Conservation (phyloP, 2,797 vertebrate genomes). For the Lepus oiostolus region DNA sequence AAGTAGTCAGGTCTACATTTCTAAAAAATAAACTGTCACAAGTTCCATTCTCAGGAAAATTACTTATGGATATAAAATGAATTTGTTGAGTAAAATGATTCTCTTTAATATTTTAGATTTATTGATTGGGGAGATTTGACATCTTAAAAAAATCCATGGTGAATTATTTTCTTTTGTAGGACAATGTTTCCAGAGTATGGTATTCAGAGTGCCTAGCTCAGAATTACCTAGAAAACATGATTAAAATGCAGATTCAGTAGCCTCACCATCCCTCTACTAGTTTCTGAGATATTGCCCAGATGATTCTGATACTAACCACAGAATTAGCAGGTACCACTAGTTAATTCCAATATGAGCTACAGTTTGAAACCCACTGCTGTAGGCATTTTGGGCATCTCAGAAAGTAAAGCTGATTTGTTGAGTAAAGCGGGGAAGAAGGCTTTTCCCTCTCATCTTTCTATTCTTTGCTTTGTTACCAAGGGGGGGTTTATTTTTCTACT, state of each 20-base stretch:
- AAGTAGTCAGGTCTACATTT: background rate
- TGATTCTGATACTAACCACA: background rate
- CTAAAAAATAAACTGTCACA: constrained; percentile 18
- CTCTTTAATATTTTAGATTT: constrained; percentile 13
- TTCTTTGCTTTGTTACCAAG: constrained; percentile 56
- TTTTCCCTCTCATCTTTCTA: background rate
- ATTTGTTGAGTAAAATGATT: constrained; percentile 6
- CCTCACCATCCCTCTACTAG: background rate
- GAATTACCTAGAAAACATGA: background rate
- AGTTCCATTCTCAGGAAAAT: background rate
- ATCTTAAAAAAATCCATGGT: background rate
- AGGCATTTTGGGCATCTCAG: background rate
- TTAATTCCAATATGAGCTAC: constrained; percentile 24
- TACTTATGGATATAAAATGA: background rate
- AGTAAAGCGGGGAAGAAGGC: background rate
- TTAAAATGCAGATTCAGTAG: background rate
- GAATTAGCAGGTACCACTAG: background rate
- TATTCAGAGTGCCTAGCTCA: background rate
- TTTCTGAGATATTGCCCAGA: constrained; percentile 13
- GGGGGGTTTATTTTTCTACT: constrained; percentile 49
- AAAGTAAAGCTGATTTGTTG: constrained; percentile 54
- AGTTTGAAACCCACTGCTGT: constrained; percentile 10
- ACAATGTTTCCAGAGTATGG: background rate
- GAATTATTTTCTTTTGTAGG: background rate
- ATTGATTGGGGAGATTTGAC: background rate